A percentile compares a stretch with the other conserved stretches of the same genome.
These are phyloP conservation scores for Agriotes lineatus DNA, from an alignment of 2,888 invertebrate genomes.

Conservation along the genomic window DNA sequence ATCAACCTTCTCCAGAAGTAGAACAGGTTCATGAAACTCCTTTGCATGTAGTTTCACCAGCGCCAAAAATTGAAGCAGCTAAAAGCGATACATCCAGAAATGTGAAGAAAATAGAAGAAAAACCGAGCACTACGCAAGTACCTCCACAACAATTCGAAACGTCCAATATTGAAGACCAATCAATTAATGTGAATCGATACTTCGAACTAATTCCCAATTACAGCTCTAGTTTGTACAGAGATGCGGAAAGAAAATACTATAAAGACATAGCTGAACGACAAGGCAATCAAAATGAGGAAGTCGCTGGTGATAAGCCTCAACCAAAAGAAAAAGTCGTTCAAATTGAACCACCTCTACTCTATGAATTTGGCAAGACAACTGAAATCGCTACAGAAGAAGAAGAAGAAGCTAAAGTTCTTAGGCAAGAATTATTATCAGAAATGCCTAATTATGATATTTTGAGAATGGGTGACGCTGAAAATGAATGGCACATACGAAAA, in stretches of 20 bases:
- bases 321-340: neutral
- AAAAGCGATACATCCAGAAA: no score
- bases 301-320: neutral
- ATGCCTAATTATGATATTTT: slow-evolving; percentile 24
- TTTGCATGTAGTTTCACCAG: no score
- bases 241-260: slow-evolving; percentile 43
- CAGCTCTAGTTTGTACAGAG: slow-evolving; percentile 34
- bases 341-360: slow-evolving; percentile 8
- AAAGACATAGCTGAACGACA: slow-evolving; percentile 36
- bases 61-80: no score
- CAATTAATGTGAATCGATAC: slow-evolving; percentile 2
- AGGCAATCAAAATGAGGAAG: neutral
- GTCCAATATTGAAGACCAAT: neutral
- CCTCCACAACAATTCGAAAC: neutral
- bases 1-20: neutral
- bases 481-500: slow-evolving; percentile 13
- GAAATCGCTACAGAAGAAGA: neutral
- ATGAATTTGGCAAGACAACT: neutral
- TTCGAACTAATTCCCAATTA: slow-evolving; percentile 40
- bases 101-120: no score
- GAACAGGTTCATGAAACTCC: neutral
- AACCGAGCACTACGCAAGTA: no score
- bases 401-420: neutral
- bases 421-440: slow-evolving; percentile 23
- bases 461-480: slow-evolving; percentile 26